Evolutionary conservation across 2,797 vertebrate species (phyloP).

Genomic region (Simalia tracyae): DNA sequence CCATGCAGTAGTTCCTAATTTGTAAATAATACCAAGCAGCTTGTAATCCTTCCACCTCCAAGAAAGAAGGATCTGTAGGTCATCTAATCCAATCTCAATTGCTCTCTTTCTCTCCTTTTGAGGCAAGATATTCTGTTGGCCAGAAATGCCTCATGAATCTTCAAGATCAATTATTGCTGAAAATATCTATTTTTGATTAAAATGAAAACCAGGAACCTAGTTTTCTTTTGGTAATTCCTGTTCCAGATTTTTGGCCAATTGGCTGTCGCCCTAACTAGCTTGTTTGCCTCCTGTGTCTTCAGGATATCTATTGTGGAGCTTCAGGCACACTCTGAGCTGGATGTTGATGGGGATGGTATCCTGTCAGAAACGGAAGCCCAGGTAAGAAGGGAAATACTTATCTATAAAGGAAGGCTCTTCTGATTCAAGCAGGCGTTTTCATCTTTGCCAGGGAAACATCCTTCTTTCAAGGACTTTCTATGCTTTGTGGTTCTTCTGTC

Average conservation of each 20-base stretch:
- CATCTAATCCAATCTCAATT: neutral
- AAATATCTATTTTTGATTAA: neutral
- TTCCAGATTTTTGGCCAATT: neutral
- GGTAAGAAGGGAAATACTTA: constrained; percentile 65
- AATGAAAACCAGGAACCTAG: neutral
- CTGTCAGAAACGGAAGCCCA: constrained; percentile 83
- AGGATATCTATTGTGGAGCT: constrained; percentile 83
- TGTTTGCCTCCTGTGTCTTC: neutral
- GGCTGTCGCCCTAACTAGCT: neutral
- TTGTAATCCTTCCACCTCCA: neutral
- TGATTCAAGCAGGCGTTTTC: neutral
- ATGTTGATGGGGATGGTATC: constrained; percentile 79
- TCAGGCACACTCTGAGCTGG: constrained; percentile 82
- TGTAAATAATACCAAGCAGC: neutral
- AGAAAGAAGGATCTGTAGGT: neutral
- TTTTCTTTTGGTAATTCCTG: neutral
- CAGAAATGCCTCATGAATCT: neutral
- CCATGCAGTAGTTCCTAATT: neutral
- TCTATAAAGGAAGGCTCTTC: neutral
- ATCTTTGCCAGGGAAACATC: neutral
- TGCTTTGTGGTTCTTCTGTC: neutral
- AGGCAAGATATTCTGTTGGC: neutral
- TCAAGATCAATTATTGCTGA: neutral
- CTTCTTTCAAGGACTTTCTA: neutral
- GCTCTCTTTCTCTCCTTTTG: neutral